Evolutionary conservation across 2,797 vertebrate genomes (phyloP), one percentile per base, ranked within the genome.

Genomic region (Pipistrellus nathusii): DNA sequence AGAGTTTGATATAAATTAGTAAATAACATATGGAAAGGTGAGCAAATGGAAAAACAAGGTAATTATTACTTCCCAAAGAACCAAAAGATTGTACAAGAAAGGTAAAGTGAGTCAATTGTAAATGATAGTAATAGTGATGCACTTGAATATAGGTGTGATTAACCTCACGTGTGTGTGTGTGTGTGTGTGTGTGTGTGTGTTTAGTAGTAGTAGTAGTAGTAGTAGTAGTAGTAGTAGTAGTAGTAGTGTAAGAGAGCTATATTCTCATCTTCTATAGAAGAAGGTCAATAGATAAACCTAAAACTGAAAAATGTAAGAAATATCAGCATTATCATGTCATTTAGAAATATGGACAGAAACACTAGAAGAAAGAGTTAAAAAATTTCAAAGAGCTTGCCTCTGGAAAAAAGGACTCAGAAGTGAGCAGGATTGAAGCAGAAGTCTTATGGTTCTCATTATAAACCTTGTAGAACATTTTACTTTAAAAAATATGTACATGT

Each of bases 401-500:
- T 62, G 85, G 48, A 95, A 84, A 94, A 44, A 41, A 90, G 66
- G 64, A 83, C 85, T 89, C 82, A 94, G 73, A 94, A 87, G 51
- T 44, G 68, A 96, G 82, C 41, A 90, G 59, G 48, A 81, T n/a
- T 83, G 35, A 57, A 81, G 51, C 55, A 87, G 41, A 90, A 89
- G 76, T 86, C 82, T 95, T 76, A 90, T 97, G 95, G 88, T 97
- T 96, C 96, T 96, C 88, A 96, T 96, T 97, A 96, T 76, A 90
- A 95, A 90, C 75, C 85, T 96, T 97, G 94, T 96, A 96, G 93
- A 96, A 93, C 93, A 96, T 95, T 96, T 96, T 90, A 94, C 95
- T 95, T 96, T 95, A 17, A 96, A 97, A 94, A 96, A 96, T 97
- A 96, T 96, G 96, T 96, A 92, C 95, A 96, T 95, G 93, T 92